Conservation (phyloP, 1,140 invertebrate species). For the Gonioctena quinquepunctata region DNA sequence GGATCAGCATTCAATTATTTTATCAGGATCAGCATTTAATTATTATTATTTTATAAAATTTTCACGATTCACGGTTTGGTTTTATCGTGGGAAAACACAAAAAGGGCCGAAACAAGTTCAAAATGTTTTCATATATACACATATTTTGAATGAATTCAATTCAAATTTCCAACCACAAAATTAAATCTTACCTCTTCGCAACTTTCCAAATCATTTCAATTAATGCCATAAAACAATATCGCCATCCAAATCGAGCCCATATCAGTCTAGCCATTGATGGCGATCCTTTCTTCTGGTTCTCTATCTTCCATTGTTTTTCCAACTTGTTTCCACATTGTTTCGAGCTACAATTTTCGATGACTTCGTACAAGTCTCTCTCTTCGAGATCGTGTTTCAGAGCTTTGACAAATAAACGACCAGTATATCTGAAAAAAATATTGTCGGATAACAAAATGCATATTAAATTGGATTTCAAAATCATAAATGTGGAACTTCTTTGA, state of each 20-base stretch:
- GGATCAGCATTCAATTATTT: too few relatives aligned
- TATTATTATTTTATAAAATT: too few relatives aligned
- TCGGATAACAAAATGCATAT: too few relatives aligned
- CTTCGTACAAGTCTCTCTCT: constrained; percentile 44
- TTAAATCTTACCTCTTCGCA: constrained; percentile 33
- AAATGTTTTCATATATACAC: too few relatives aligned
- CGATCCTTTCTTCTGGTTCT: constrained; percentile 26
- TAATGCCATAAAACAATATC: constrained; percentile 31
- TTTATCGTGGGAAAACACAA: too few relatives aligned
- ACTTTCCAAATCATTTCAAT: constrained; percentile 26
- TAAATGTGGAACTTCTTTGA: too few relatives aligned
- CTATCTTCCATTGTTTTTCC: constrained; percentile 41
- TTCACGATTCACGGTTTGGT: too few relatives aligned
- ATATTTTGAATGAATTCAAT: too few relatives aligned
- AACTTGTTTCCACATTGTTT: constrained; percentile 39
- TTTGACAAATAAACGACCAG: constrained; percentile 36
- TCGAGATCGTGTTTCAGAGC: constrained; percentile 36
- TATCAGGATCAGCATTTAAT: too few relatives aligned
- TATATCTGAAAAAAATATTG: constrained; percentile 44
- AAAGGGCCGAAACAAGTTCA: too few relatives aligned
- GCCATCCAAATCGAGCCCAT: constrained; percentile 30
- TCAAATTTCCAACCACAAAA: too few relatives aligned
- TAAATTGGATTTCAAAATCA: too few relatives aligned
- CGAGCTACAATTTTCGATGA: constrained; percentile 33
- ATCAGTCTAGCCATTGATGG: constrained; percentile 33